These are phyloP conservation scores for Ploceus nigricollis DNA, from an alignment of 2,113 vertebrate genomes.

Conservation along the genomic window DNA sequence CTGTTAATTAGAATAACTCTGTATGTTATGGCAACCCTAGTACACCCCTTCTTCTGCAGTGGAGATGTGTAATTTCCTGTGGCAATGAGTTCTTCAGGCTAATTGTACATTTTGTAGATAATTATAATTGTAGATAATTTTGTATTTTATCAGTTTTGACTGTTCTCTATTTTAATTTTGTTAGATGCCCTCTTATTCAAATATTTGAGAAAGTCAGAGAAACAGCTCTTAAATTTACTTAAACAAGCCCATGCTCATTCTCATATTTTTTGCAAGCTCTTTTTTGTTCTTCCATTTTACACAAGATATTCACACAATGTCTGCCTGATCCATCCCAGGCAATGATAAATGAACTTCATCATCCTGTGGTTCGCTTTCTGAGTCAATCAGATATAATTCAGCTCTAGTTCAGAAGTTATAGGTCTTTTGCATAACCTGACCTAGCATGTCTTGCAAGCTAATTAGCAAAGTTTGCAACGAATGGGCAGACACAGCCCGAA, in stretches of 20 bases:
- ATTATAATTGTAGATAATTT: conserved; percentile 36
- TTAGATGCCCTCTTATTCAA: not conserved
- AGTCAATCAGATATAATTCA: not conserved
- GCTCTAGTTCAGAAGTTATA: not conserved
- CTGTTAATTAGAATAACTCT: conserved; percentile 15
- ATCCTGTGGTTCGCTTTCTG: not conserved
- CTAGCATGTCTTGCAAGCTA: not conserved
- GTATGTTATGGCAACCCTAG: not conserved
- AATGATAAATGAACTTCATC: not conserved
- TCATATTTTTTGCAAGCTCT: not conserved
- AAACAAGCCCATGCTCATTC: not conserved
- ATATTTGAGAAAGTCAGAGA: not conserved
- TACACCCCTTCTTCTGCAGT: not conserved
- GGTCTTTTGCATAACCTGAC: not conserved
- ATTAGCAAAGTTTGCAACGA: not conserved
- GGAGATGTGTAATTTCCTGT: conserved; percentile 24
- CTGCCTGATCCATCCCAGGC: not conserved
- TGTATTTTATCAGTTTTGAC: not conserved
- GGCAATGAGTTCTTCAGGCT: conserved; percentile 9
- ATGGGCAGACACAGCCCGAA: not conserved
- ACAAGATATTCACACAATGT: not conserved
- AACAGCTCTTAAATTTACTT: not conserved
- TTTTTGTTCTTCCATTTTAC: not conserved
- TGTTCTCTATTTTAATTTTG: not conserved
- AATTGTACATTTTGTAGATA: conserved; percentile 19